phyloP scores from a whole-genome alignment of 2,113 vertebrate species.

The Ornithorhynchus anatinus region DNA sequence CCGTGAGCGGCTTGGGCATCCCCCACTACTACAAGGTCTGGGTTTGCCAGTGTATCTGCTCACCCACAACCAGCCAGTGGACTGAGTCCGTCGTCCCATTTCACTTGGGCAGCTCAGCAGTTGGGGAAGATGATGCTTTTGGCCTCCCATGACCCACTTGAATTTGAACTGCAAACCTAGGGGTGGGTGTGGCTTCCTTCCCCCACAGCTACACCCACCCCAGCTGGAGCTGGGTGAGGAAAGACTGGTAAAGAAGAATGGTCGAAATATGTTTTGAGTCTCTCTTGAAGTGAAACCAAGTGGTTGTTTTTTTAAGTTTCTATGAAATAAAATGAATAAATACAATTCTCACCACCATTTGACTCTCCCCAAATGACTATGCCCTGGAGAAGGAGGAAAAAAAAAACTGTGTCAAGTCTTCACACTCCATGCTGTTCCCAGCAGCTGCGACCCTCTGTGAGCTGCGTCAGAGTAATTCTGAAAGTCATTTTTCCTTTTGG shows the following conservation, averaged over 20 bases:
- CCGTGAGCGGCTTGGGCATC: too few relatives aligned
- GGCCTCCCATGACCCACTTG: constrained; percentile 2
- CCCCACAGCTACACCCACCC: constrained; percentile 1
- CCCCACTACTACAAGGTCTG: too few relatives aligned
- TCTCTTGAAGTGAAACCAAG: constrained; percentile 15
- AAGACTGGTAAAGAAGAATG: constrained; percentile 8
- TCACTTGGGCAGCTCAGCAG: background rate
- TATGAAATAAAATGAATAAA: constrained; percentile 40
- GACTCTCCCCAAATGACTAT: constrained; percentile 51
- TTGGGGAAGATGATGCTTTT: constrained; percentile 13
- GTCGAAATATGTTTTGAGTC: constrained; percentile 5
- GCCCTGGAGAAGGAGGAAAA: constrained; percentile 21
- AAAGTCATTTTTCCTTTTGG: constrained; percentile 29
- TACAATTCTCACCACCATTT: constrained; percentile 42
- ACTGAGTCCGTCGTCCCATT: background rate
- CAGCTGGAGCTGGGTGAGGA: background rate
- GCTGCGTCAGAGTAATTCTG: constrained; percentile 19
- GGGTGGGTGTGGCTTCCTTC: background rate
- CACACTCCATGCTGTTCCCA: constrained; percentile 45
- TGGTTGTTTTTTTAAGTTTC: constrained; percentile 12
- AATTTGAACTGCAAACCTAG: background rate
- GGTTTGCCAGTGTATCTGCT: background rate
- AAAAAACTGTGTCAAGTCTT: constrained; percentile 51
- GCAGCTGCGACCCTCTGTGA: constrained; percentile 48
- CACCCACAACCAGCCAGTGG: background rate